Conservation (phyloP, 2,113 vertebrate species). For the Syrmaticus mikado region DNA sequence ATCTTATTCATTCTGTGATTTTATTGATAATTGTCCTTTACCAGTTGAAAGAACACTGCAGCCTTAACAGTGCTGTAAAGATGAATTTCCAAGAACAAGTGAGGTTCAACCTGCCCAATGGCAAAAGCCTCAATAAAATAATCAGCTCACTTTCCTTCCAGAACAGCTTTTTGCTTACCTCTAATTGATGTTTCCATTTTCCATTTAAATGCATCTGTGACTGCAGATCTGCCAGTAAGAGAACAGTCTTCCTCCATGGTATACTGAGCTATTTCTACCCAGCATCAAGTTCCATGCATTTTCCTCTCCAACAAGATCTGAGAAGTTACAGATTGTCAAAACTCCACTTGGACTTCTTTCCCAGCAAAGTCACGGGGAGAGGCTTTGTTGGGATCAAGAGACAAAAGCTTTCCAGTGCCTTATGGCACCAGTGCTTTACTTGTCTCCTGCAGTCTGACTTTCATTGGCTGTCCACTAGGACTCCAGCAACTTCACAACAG, state of each 20-base stretch:
- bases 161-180: background rate
- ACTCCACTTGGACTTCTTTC: background rate
- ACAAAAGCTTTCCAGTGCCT: background rate
- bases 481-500: background rate
- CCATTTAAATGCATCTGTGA: background rate
- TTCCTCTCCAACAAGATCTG: background rate
- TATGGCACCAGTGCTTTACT: background rate
- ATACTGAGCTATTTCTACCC: background rate
- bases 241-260: background rate
- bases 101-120: background rate
- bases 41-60: background rate
- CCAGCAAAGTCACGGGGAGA: background rate
- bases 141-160: background rate
- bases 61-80: background rate
- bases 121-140: background rate
- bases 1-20: background rate
- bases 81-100: background rate
- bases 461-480: background rate
- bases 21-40: background rate
- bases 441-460: rapidly evolving
- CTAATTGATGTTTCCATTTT: background rate
- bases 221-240: background rate
- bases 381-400: background rate
- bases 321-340: background rate
- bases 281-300: background rate